A percentile compares a stretch with the other conserved stretches of the same genome.
Evolutionary conservation across 2,113 vertebrate genomes (phyloP).

Genomic region (Xiphias gladius): DNA sequence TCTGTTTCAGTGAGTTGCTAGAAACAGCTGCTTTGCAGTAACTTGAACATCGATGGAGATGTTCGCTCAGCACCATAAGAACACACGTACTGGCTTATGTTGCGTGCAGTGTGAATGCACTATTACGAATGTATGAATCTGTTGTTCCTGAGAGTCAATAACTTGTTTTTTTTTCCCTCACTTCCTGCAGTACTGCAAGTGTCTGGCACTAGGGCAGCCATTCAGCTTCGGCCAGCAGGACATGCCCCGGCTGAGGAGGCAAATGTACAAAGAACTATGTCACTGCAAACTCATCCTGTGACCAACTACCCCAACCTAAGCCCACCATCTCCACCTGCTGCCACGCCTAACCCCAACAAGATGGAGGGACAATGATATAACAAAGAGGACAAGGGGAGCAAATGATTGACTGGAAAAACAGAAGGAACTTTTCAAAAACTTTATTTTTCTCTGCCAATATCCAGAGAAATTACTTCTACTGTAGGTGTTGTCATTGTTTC

Average conservation of each 20-base stretch:
- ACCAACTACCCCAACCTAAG: slow-evolving; percentile 50
- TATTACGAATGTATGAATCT: not conserved
- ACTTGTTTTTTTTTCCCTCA: not conserved
- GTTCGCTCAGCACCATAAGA: not conserved
- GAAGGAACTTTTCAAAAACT: slow-evolving; percentile 38
- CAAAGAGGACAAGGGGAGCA: slow-evolving; percentile 33
- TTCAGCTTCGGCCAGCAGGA: slow-evolving; percentile 93
- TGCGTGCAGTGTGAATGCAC: not conserved
- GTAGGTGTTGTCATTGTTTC: slow-evolving; percentile 42
- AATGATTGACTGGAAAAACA: slow-evolving; percentile 36
- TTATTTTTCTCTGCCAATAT: slow-evolving; percentile 47
- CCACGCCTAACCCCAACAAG: slow-evolving; percentile 13
- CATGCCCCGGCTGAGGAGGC: slow-evolving; percentile 92
- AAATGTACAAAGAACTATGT: slow-evolving; percentile 97
- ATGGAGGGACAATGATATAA: slow-evolving; percentile 47
- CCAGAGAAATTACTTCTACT: slow-evolving; percentile 57
- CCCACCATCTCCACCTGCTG: slow-evolving; percentile 26
- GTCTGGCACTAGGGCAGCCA: slow-evolving; percentile 90
- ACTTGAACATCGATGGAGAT: not conserved
- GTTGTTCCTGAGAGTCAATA: not conserved
- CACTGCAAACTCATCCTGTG: slow-evolving; percentile 94
- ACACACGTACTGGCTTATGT: not conserved
- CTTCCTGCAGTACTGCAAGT: slow-evolving; percentile 91
- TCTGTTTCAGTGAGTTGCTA: too few species aligned
- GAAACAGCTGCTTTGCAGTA: not conserved